Evolutionary conservation across 37 sponge, comb jelly and placozoan species (phyloP).

Genomic region (Agelas oroides): DNA sequence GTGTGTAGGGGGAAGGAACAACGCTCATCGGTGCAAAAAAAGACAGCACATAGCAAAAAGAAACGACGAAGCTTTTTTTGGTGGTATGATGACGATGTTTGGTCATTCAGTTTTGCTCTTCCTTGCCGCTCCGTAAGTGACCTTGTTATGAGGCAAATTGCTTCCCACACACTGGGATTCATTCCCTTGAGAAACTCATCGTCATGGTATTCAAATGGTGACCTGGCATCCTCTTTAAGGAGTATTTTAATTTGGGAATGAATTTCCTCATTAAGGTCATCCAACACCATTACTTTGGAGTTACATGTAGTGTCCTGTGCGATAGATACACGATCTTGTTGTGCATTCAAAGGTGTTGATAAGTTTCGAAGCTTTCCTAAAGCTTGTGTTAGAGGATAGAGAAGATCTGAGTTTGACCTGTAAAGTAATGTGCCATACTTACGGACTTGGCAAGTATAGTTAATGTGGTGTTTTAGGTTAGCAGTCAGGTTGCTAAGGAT

Average conservation of each 20-base stretch:
- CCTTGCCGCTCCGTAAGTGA: background rate
- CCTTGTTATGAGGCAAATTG: background rate
- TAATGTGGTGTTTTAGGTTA: background rate
- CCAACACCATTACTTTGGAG: background rate
- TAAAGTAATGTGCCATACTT: conserved; percentile 18
- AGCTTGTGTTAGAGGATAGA: background rate
- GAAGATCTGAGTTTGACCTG: background rate
- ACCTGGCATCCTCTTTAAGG: background rate
- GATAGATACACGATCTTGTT: no score
- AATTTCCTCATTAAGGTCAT: background rate
- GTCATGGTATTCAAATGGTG: background rate
- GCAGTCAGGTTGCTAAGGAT: background rate
- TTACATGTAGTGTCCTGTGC: no score
- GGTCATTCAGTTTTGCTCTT: background rate
- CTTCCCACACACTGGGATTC: background rate
- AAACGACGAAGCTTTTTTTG: background rate
- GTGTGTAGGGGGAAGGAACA: conserved; percentile 3
- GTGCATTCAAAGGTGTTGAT: no score
- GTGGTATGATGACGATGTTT: background rate
- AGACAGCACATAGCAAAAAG: background rate
- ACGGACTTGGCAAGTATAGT: background rate
- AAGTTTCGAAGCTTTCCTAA: background rate
- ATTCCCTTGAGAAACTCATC: background rate
- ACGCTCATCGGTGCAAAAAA: conserved; percentile 3
- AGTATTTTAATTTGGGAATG: background rate